These are phyloP conservation scores for Trissonchulus latispiculum DNA, from an alignment of 2,888 invertebrate genomes.

Conservation along the genomic window DNA sequence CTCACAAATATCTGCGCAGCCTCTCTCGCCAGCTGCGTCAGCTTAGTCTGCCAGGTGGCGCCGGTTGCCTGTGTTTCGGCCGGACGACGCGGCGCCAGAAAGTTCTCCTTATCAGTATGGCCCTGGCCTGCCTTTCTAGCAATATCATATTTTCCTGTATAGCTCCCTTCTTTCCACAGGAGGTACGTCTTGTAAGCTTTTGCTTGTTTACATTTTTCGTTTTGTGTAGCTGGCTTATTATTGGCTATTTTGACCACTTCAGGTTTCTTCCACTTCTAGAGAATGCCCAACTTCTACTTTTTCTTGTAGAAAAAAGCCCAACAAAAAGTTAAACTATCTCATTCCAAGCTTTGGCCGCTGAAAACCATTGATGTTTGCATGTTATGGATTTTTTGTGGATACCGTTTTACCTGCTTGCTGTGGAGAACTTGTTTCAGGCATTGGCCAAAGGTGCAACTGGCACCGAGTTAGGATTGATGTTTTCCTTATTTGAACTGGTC, in stretches of 20 bases:
- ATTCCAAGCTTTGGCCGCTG: background rate
- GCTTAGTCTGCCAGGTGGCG: too few species aligned
- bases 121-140: conserved; percentile 18
- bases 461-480: conserved; percentile 40
- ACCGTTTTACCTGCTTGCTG: too few species aligned
- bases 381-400: too few species aligned
- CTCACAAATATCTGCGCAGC: too few species aligned
- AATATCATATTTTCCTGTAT: conserved; percentile 24
- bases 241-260: background rate
- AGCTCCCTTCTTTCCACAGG: conserved; percentile 24
- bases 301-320: too few species aligned
- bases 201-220: background rate
- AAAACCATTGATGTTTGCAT: background rate
- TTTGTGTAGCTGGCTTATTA: background rate
- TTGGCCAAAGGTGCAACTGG: conserved; percentile 36
- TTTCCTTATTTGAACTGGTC: conserved; percentile 40
- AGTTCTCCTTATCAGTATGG: conserved; percentile 5
- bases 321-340: too few species aligned
- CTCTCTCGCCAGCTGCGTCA: too few species aligned
- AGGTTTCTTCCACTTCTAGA: background rate
- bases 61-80: too few species aligned
- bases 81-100: conserved; percentile 1
- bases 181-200: conserved; percentile 14
- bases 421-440: conserved; percentile 28
- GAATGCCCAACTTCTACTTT: too few species aligned